These are phyloP conservation scores for Sebastes fasciatus DNA, from an alignment of 2,113 vertebrate genomes.

Conservation along the genomic window DNA sequence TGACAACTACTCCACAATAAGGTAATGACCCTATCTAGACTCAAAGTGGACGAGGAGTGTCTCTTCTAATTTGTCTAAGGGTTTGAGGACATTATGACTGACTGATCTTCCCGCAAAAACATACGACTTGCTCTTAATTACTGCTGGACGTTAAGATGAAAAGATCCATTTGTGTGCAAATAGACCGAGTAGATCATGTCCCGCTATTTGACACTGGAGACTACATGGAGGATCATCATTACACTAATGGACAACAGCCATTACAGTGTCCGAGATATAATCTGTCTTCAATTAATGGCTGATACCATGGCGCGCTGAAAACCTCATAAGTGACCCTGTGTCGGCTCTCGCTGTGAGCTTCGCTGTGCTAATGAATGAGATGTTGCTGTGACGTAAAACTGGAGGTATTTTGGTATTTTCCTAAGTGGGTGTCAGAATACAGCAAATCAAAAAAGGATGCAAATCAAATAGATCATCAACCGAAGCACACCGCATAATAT, in stretches of 20 bases:
- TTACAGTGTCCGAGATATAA: conserved; percentile 28
- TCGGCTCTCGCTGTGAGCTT: conserved; percentile 12
- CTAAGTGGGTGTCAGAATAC: background rate
- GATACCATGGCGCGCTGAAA: background rate
- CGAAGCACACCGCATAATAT: background rate
- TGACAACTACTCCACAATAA: background rate
- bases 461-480: background rate
- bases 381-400: background rate
- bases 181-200: conserved; percentile 34
- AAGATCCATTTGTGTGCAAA: conserved; percentile 56
- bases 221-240: conserved; percentile 40
- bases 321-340: conserved; percentile 1
- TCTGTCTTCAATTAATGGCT: conserved; percentile 43
- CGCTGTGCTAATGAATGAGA: background rate
- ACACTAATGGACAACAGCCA: conserved; percentile 43
- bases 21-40: background rate
- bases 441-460: background rate
- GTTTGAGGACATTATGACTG: background rate
- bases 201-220: conserved; percentile 49
- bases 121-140: conserved; percentile 33
- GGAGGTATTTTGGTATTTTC: background rate
- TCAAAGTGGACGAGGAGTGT: background rate
- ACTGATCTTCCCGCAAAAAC: conserved; percentile 8
- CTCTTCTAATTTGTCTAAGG: background rate
- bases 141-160: conserved; percentile 16